Evolutionary conservation across 2,888 invertebrate species (phyloP), one percentile per base, ranked within the genome.

Genomic region (Synergus gifuensis): DNA sequence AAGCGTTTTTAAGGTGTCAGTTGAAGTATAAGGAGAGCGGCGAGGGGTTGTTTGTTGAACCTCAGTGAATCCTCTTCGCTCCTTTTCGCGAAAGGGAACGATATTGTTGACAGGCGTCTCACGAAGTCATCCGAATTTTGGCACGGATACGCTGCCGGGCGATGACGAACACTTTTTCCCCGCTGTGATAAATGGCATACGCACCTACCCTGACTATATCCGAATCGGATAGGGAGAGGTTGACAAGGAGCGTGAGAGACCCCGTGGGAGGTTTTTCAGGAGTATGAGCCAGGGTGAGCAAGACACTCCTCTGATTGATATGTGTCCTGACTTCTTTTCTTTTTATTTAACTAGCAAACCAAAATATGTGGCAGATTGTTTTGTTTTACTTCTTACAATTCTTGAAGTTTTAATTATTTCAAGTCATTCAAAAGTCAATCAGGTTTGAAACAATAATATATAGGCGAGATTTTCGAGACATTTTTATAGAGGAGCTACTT

Each of bases 121-220:
- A 91, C 91, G 88, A 89, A 92, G 91, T 91, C 91, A 91, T 91
- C 88, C 84, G 88, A 88, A 87, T 90, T 89, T 89, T 81, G 88
- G 88, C 87, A 87, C 88, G 88, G 85, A 86, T 86, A 86, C 84
- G 82, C 84, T 84, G 83, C 82, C 81, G 81, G 87, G 85, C 86
- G 89, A 91, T 92, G 92, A 92, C 91, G 87, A 83, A 90, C 89
- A 89, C 87, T 89, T 91, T 91, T 91, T 90, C 88, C 89, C 88
- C 66, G 86, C 86, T 80, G 89, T 92, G 92, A 92, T 92, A 92
- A 92, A 92, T 92, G 91, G 90, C 88, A 14, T 22, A 88, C 88
- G 86, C 86, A 86, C 86, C 87, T 86, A 84, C 80, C 82, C 84
- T 79, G 76, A 79, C 80, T 82, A 84, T 86, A 88, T 87, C 85